phyloP scores from a whole-genome alignment of 35 echinoderm and acorn worm genomes.

The Apostichopus californicus region DNA sequence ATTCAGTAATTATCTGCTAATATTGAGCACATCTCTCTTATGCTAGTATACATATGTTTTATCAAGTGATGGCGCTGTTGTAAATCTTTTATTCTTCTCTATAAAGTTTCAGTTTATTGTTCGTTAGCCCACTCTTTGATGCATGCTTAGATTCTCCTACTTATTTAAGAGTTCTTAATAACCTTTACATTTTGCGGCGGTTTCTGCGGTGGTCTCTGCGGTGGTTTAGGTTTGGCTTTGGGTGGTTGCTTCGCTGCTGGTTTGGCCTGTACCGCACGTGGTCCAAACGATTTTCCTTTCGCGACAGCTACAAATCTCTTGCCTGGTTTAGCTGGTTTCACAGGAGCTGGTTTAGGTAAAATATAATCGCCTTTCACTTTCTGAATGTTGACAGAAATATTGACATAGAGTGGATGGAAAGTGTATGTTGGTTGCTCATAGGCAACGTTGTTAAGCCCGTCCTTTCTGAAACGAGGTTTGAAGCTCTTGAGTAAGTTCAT shows the following conservation, averaged over 20 bases:
- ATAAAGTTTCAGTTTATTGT: too few species aligned
- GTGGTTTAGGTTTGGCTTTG: not conserved
- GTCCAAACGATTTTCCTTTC: not conserved
- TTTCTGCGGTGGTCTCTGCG: not conserved
- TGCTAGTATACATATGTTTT: too few species aligned
- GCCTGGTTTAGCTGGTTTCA: not conserved
- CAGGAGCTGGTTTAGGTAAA: slow-evolving; percentile 27
- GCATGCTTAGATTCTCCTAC: too few species aligned
- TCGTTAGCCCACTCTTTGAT: too few species aligned
- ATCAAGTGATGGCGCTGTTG: too few species aligned
- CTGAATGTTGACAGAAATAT: slow-evolving; percentile 66
- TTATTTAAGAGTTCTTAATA: too few species aligned
- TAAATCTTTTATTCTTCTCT: too few species aligned
- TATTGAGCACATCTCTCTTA: too few species aligned
- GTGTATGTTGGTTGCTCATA: slow-evolving; percentile 48
- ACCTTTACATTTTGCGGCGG: too few species aligned
- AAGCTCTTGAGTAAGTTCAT: slow-evolving; percentile 58
- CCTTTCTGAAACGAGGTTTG: slow-evolving; percentile 51
- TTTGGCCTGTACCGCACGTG: not conserved
- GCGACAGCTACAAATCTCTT: slow-evolving; percentile 11
- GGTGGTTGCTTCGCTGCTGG: not conserved
- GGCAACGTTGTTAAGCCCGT: slow-evolving; percentile 57
- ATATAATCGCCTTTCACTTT: slow-evolving; percentile 50
- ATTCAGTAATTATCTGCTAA: too few species aligned
- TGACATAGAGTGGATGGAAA: slow-evolving; percentile 62